Percentiles rank a stretch among this genome's conserved stretches.
Evolutionary conservation across 2,113 vertebrate genomes (phyloP).

Genomic region (Martes martes): DNA sequence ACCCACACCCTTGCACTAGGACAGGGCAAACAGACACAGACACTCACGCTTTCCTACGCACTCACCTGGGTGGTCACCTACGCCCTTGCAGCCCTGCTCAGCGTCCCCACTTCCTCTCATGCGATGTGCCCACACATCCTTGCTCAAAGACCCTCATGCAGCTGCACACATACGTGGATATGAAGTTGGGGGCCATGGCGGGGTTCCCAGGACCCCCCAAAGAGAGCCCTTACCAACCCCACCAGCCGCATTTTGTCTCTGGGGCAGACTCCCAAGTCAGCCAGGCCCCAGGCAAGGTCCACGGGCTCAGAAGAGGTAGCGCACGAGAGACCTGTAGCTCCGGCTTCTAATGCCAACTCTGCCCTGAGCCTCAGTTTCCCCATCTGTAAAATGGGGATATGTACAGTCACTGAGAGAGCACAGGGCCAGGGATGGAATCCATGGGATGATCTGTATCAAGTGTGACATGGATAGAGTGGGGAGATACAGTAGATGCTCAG

Average conservation of each 20-base stretch:
- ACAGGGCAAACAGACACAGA: neutral
- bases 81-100: neutral
- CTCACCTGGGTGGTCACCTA: neutral
- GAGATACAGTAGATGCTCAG: neutral
- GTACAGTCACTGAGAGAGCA: neutral
- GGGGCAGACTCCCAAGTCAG: neutral
- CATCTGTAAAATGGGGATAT: neutral
- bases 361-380: neutral
- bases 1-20: fast-evolving
- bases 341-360: neutral
- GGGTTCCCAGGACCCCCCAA: neutral
- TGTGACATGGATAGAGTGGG: fast-evolving
- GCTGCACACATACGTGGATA: fast-evolving
- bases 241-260: neutral
- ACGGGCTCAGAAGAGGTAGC: neutral
- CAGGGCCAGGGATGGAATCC: neutral
- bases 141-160: neutral
- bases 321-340: neutral
- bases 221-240: neutral
- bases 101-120: fast-evolving
- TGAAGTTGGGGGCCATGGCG: neutral
- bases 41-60: fast-evolving
- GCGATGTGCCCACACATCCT: neutral
- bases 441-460: neutral
- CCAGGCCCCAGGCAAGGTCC: neutral